Conservation (phyloP, 2,113 vertebrate species). For the Irena cyanogastra region DNA sequence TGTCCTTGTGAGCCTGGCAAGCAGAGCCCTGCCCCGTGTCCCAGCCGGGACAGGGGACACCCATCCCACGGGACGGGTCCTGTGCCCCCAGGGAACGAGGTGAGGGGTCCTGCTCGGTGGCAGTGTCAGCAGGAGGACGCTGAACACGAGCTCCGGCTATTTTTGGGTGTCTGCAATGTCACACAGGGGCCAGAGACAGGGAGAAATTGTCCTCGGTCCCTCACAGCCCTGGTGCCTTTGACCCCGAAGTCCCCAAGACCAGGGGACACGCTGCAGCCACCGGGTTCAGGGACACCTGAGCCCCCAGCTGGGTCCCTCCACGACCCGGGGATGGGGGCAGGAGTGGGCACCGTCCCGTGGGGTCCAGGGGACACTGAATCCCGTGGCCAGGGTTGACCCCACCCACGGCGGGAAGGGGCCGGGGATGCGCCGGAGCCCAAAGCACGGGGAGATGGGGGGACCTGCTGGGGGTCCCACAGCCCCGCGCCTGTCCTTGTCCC, state of each 20-base stretch:
- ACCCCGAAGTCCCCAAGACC: fast-evolving
- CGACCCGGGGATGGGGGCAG: fast-evolving
- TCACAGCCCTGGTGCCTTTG: not conserved
- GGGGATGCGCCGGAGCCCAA: not conserved
- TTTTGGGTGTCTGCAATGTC: not conserved
- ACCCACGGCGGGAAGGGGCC: fast-evolving
- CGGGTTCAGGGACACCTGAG: fast-evolving
- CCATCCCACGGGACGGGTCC: fast-evolving
- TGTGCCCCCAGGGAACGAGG: not conserved
- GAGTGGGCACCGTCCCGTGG: fast-evolving
- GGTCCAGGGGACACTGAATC: not conserved
- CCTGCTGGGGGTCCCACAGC: not conserved
- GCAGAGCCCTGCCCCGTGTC: not conserved
- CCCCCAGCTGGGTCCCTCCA: not conserved
- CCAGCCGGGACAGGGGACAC: fast-evolving
- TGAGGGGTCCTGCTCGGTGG: not conserved
- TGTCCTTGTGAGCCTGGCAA: fast-evolving
- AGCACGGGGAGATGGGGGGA: not conserved
- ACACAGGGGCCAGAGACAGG: not conserved
- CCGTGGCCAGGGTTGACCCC: not conserved
- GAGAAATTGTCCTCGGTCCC: not conserved
- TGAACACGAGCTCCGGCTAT: not conserved
- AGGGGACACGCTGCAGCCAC: fast-evolving
- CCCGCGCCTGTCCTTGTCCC: not conserved
- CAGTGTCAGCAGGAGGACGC: not conserved